Evolutionary conservation across 2,888 invertebrate species (phyloP), one percentile per base, ranked within the genome.

Genomic region (Cerastoderma edule): DNA sequence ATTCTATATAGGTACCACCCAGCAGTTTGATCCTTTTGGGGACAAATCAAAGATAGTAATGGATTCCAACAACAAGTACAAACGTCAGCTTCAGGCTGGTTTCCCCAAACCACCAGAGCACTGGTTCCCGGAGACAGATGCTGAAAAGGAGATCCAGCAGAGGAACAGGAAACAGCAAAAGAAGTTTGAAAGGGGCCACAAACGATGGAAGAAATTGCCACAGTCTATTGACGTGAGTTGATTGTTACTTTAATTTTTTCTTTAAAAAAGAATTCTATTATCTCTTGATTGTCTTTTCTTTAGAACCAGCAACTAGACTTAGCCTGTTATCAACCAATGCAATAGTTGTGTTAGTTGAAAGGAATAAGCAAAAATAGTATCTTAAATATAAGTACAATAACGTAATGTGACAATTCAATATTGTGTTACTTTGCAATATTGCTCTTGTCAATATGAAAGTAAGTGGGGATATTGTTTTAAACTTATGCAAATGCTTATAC

Each of bases 161-260:
- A 67, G 67, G 8, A 67, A 74, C 16, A 44, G 60, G 6, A 67
- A 72, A 65, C 71, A 82, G 44, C 75, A 75, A 57, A 84, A 75
- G 16, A 87, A 85, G 60, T 68, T 80, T 16, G 83, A 85, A 4
- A 83, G 81, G 35, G 92, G 92, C 22, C 80, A 82, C 5, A 86
- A 83, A 50, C 78, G 91, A 24, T 92, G 92, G 92, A 88, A 85
- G 48, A 80, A 66, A 16, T 79, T 92, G 28, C 92, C 92, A 35
- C 84, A 90, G 57, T 87, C 88, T n/a, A 81, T 90, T 33, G 91
- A 91, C 84, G 92, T 92, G 85, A 85, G 90, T 74, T 8, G 48
- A 44, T n/a, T 60, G 19, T 39, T 35, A 13, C 44, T 13, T 10
- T 44, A 44, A 8, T 44, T 10, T 16, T 44, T 44, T 44, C 10